phyloP scores from a whole-genome alignment of 1,140 invertebrate species.

The Bombus fervidus region DNA sequence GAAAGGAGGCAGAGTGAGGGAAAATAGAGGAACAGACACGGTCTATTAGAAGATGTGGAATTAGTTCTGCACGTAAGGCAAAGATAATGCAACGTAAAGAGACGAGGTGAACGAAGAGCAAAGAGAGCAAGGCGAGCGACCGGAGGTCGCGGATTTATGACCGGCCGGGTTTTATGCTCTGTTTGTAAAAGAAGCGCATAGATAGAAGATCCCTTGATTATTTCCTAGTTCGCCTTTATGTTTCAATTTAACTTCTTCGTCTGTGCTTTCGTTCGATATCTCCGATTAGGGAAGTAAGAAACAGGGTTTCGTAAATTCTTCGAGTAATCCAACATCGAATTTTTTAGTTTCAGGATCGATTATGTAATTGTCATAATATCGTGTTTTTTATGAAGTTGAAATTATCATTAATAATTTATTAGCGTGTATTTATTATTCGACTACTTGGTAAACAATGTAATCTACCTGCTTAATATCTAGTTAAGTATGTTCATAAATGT shows the following conservation, averaged over 20 bases:
- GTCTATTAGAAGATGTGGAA: conserved; percentile 32
- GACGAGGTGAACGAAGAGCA: neutral
- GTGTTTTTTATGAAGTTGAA: no score
- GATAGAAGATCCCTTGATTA: conserved; percentile 41
- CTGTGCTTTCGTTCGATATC: neutral
- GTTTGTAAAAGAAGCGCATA: conserved; percentile 33
- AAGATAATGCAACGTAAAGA: conserved; percentile 18
- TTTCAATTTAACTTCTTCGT: conserved; percentile 53
- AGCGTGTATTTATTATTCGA: no score
- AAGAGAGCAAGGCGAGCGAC: conserved; percentile 10
- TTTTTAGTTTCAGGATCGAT: no score
- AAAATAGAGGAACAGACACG: neutral
- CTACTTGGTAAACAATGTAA: no score
- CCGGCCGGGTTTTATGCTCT: conserved; percentile 41
- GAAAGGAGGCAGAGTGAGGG: neutral
- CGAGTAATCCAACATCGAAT: no score
- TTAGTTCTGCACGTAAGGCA: conserved; percentile 42
- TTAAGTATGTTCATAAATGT: no score
- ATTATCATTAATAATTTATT: no score
- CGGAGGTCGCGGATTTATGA: conserved; percentile 52
- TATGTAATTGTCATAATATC: no score
- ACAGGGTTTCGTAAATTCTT: no score
- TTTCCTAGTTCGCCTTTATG: conserved; percentile 52
- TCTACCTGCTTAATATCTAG: no score
- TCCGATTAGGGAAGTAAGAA: no score